Evolutionary conservation across 2,113 vertebrate genomes (phyloP).

Genomic region (Cacatua alba): DNA sequence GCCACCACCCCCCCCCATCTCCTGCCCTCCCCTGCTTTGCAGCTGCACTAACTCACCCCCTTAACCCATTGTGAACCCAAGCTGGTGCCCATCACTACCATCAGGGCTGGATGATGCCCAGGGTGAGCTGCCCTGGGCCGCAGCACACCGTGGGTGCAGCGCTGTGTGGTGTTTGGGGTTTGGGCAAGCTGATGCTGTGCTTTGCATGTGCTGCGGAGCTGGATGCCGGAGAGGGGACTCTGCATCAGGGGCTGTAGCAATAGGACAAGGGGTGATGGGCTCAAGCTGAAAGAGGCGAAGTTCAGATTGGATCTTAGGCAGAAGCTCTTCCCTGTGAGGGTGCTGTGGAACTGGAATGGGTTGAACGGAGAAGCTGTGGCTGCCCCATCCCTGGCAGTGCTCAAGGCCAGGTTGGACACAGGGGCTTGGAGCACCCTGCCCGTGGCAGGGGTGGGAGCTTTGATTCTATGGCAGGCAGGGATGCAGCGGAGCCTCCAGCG

Average conservation of each 20-base stretch:
- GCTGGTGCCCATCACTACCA: not conserved
- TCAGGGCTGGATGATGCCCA: not conserved
- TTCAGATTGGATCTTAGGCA: not conserved
- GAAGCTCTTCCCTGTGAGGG: not conserved
- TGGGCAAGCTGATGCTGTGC: rapidly evolving
- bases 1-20: not conserved
- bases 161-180: not conserved
- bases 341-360: no score
- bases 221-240: not conserved
- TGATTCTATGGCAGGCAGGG: not conserved
- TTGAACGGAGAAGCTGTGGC: not conserved
- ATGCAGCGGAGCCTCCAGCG: not conserved
- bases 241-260: not conserved
- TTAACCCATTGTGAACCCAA: rapidly evolving
- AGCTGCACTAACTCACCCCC: not conserved
- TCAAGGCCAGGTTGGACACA: not conserved
- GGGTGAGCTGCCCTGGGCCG: no score
- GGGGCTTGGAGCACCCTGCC: not conserved
- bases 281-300: not conserved
- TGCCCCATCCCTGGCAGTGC: not conserved
- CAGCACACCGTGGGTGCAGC: rapidly evolving
- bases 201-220: not conserved
- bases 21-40: not conserved
- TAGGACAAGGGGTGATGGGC: not conserved
- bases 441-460: not conserved